Evolutionary conservation across 2,888 invertebrate genomes (phyloP).

Genomic region (Calephelis perditalis): DNA sequence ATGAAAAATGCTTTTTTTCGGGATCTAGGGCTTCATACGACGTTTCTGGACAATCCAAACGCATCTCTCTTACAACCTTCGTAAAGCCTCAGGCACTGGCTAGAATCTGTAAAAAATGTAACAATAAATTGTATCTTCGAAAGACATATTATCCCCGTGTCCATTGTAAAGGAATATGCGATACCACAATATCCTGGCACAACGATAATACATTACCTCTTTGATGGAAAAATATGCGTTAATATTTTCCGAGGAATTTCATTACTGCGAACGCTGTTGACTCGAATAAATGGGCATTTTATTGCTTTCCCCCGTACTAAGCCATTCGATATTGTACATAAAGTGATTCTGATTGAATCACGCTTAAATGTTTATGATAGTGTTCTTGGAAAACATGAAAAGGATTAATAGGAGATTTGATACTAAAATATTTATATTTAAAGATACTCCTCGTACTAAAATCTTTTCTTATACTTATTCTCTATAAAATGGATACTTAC

Average conservation of each 20-base stretch:
- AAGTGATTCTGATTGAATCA: conserved; percentile 15
- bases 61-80: no score
- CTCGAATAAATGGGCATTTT: conserved; percentile 73
- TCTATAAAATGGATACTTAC: no score
- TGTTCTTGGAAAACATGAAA: not conserved
- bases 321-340: conserved; percentile 29
- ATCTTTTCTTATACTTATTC: no score
- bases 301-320: conserved; percentile 58
- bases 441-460: no score
- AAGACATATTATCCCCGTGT: not conserved
- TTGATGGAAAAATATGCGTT: conserved; percentile 66
- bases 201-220: conserved; percentile 59
- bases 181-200: conserved; percentile 11
- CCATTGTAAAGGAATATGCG: conserved; percentile 8
- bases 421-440: no score
- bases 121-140: no score
- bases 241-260: conserved; percentile 72
- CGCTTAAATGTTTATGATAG: conserved; percentile 13
- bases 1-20: no score
- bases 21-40: no score
- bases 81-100: no score
- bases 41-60: no score
- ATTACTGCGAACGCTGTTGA: conserved; percentile 66
- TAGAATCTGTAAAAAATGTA: no score
- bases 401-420: no score